phyloP scores from a whole-genome alignment of 1,140 invertebrate genomes.

The Acyrthosiphon pisum region DNA sequence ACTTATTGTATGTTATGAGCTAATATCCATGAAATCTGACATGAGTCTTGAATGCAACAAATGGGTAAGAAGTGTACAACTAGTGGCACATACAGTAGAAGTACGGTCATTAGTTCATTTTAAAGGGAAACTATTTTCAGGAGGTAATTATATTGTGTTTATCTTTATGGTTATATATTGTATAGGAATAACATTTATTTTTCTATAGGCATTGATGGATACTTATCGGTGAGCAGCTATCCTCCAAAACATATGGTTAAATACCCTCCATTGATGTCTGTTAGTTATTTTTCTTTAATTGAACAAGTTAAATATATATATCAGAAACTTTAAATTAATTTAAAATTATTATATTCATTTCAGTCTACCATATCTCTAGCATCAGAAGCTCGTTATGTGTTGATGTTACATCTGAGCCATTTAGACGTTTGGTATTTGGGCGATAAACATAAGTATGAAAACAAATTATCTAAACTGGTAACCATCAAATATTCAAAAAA shows the following conservation, averaged over 20 bases:
- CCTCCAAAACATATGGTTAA: conserved; percentile 73
- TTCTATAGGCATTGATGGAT: conserved; percentile 73
- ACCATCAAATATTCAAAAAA: conserved; percentile 60
- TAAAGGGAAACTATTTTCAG: conserved; percentile 76
- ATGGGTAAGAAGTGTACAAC: conserved; percentile 83
- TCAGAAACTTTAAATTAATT: not conserved
- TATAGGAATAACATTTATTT: not conserved
- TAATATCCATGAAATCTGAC: conserved; percentile 65
- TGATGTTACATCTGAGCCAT: conserved; percentile 74
- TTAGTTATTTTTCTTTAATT: conserved; percentile 58
- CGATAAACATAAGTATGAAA: conserved; percentile 51
- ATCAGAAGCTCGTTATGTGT: conserved; percentile 68
- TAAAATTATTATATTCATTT: not conserved
- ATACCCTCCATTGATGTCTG: conserved; percentile 73
- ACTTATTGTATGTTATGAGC: conserved; percentile 74
- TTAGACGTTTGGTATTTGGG: conserved; percentile 70
- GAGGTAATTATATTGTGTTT: conserved; percentile 65
- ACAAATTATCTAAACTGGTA: conserved; percentile 50
- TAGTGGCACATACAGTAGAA: conserved; percentile 83
- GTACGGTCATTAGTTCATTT: conserved; percentile 75
- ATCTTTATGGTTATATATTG: not conserved
- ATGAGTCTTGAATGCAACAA: conserved; percentile 62
- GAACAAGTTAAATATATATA: not conserved
- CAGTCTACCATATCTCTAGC: conserved; percentile 69
- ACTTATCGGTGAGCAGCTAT: conserved; percentile 73